Evolutionary conservation across 2,888 invertebrate species (phyloP), one percentile per base, ranked within the genome.

Genomic region (Archips crataeganus): DNA sequence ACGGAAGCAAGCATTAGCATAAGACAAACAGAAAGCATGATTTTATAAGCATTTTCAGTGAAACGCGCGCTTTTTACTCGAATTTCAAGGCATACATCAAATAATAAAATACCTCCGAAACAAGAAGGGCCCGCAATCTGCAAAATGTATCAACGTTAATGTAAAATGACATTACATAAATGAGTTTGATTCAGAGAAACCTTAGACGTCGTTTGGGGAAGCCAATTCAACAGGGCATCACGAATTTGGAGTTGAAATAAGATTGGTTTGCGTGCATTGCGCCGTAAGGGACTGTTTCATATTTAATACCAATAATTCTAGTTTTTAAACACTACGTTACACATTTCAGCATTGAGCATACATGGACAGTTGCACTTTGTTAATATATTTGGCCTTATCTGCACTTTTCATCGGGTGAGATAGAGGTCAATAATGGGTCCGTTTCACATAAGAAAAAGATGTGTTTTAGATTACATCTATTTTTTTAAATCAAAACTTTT

Each of bases 121-220:
- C 59, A 72, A 57, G 67, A 34, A 47, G 67, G 23, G 3, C 49
- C 47, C 57, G 36, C 67, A 54, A 57, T 57, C 11, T 67, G 49
- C 11, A 39, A 68, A 72, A 63, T 63, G 32, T 72, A 73, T 63
- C 57, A 72, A 62, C 69, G 34, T 60, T 64, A 69, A 69, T 60
- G 59, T 65, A 42, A 65, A 74, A 74, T 54, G 51, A 42, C 64
- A 65, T 74, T 74, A 74, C 57, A 74, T 64, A 69, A 74, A 74
- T 64, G 59, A 69, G 60, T 74, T 69, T 74, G 59, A 64, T 69
- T 74, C 51, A 32, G 8, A 23, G 68, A 68, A 68, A 64, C 73
- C 73, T 69, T 64, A 74, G 69, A 74, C n/a, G 64, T 63, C 64
- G 60, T 64, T 64, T 65, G 42, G 6, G 69, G 59, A 64, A 73